A percentile compares a stretch with the other conserved stretches of the same genome.
phyloP scores from a whole-genome alignment of 2,888 invertebrate species.

The Tupiocoris notatus region DNA sequence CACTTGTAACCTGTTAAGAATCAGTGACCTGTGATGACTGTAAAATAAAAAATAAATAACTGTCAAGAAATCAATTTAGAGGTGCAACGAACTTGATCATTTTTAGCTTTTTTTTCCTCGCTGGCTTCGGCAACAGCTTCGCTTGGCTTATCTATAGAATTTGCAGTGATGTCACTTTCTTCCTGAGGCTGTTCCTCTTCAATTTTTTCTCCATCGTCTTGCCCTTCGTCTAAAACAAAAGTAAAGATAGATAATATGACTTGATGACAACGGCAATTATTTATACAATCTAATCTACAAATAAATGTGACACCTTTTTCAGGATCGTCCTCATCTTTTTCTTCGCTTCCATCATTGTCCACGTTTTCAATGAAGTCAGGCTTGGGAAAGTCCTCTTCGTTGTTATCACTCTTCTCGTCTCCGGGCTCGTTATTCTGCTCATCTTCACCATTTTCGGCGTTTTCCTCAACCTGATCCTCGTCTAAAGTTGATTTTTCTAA shows the following conservation, averaged over 20 bases:
- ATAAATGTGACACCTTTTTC: too few species aligned
- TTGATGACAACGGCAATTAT: too few species aligned
- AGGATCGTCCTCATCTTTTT: slow-evolving; percentile 48
- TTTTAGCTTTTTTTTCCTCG: slow-evolving; percentile 54
- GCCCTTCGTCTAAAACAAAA: not conserved
- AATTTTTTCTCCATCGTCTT: not conserved
- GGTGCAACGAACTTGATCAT: slow-evolving; percentile 57
- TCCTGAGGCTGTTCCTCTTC: slow-evolving; percentile 4
- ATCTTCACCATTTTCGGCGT: slow-evolving; percentile 54
- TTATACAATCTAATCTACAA: too few species aligned
- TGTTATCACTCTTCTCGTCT: slow-evolving; percentile 49
- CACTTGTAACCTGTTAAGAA: slow-evolving; percentile 13
- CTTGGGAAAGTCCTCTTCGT: slow-evolving; percentile 52
- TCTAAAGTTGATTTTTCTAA: slow-evolving; percentile 51
- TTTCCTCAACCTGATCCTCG: slow-evolving; percentile 52
- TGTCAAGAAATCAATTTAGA: not conserved
- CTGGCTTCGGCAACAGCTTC: slow-evolving; percentile 49
- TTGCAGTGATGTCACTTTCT: slow-evolving; percentile 52
- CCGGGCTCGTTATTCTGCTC: slow-evolving; percentile 52
- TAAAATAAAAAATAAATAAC: not conserved
- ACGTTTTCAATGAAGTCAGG: slow-evolving; percentile 51
- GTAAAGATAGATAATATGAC: too few species aligned
- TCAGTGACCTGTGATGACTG: not conserved
- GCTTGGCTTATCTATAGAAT: slow-evolving; percentile 53
- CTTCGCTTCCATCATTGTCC: slow-evolving; percentile 47